A percentile compares a stretch with the other conserved stretches of the same genome.
These are phyloP conservation scores for Coracias cyanogaster DNA, from an alignment of 2,797 vertebrate species.

Conservation along the genomic window DNA sequence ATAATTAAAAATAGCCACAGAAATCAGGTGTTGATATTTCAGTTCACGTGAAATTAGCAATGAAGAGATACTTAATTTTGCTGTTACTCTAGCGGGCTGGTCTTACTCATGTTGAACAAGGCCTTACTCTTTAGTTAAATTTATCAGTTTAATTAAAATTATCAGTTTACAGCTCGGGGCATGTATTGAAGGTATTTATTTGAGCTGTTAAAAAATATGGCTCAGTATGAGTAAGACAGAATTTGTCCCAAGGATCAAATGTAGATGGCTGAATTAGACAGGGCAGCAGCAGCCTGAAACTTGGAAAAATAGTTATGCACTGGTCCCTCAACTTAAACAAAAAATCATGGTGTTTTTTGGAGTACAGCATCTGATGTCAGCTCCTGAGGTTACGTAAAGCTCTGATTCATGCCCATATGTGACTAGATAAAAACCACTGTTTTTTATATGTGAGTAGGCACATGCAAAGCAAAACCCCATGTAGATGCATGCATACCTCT, in stretches of 20 bases:
- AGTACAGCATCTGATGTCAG: not conserved
- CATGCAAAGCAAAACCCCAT: fast-evolving
- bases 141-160: not conserved
- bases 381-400: not conserved
- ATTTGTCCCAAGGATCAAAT: not conserved
- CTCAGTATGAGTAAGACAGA: not conserved
- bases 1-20: not conserved
- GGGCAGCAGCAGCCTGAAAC: not conserved
- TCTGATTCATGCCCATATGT: fast-evolving
- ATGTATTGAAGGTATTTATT: not conserved
- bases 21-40: not conserved
- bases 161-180: not conserved
- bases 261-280: not conserved
- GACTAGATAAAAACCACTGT: not conserved
- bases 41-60: not conserved
- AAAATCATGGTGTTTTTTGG: not conserved
- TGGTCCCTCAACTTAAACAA: not conserved
- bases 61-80: not conserved
- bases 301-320: not conserved
- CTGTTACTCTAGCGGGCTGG: not conserved
- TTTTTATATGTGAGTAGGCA: not conserved
- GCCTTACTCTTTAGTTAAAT: not conserved
- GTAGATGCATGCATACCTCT: not conserved
- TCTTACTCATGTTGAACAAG: not conserved
- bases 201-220: not conserved